These are phyloP conservation scores for Liolophura sinensis DNA, from an alignment of 1,140 invertebrate genomes.

Conservation along the genomic window DNA sequence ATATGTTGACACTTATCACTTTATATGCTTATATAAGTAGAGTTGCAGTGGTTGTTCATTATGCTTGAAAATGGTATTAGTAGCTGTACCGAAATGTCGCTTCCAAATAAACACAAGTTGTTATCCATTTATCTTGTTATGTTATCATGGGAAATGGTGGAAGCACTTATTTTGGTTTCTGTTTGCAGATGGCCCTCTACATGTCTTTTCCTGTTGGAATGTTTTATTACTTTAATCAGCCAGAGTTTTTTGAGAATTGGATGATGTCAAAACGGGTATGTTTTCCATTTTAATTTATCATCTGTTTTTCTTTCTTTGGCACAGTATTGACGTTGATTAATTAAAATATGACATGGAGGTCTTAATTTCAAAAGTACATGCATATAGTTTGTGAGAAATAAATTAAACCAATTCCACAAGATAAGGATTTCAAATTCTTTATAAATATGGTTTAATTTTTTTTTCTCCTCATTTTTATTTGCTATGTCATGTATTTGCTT, in stretches of 20 bases:
- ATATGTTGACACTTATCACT: no score
- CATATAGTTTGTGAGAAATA: background rate
- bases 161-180: no score
- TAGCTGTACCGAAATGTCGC: no score
- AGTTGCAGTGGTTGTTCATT: no score
- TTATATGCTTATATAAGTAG: no score
- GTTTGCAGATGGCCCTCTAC: conserved; percentile 74
- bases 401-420: no score
- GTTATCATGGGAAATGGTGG: no score
- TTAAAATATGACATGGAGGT: conserved; percentile 2
- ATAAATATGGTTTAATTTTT: background rate
- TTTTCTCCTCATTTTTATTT: background rate
- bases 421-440: background rate
- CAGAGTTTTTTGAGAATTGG: conserved; percentile 79
- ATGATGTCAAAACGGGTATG: conserved; percentile 69
- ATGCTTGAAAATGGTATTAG: no score
- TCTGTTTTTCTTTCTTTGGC: background rate
- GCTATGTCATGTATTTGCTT: background rate
- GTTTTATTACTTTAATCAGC: conserved; percentile 86
- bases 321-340: background rate
- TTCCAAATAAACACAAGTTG: no score
- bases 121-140: no score
- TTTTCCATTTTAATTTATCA: background rate
- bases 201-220: conserved; percentile 80
- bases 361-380: background rate